Evolutionary conservation across 2,888 invertebrate species (phyloP).

Genomic region (Ferdinandea cuprea): DNA sequence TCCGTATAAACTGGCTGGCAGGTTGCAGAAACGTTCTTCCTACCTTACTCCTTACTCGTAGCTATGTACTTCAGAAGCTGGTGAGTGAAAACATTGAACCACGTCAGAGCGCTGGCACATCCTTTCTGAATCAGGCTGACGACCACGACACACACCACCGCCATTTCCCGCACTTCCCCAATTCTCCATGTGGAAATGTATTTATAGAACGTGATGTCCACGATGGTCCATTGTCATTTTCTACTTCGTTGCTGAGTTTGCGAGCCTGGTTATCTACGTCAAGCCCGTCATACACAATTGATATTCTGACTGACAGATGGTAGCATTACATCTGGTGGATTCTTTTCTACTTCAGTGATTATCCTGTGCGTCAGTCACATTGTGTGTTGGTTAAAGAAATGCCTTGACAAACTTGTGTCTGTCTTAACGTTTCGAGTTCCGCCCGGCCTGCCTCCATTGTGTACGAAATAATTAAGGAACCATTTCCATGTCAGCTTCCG

Average conservation of each 20-base stretch:
- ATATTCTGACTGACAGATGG: conserved; percentile 39
- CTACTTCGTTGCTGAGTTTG: conserved; percentile 5
- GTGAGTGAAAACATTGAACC: conserved; percentile 51
- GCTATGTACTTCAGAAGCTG: conserved; percentile 40
- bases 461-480: conserved; percentile 34
- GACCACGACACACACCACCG: not conserved
- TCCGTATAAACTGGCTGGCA: conserved; percentile 26
- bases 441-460: not conserved
- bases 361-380: conserved; percentile 18
- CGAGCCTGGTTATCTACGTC: conserved; percentile 17
- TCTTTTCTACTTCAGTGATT: conserved; percentile 16
- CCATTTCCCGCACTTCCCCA: not conserved
- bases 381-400: not conserved
- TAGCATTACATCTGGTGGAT: not conserved
- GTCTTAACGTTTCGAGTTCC: no score
- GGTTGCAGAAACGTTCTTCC: conserved; percentile 46
- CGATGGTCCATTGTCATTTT: conserved; percentile 37
- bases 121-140: conserved; percentile 9
- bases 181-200: conserved; percentile 20
- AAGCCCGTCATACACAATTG: conserved; percentile 51
- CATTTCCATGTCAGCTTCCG: conserved; percentile 32
- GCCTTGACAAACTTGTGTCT: conserved; percentile 56
- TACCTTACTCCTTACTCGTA: no score
- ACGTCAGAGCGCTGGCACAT: conserved; percentile 10
- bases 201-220: conserved; percentile 27